Evolutionary conservation across 2,888 invertebrate genomes (phyloP), one percentile per base, ranked within the genome.

Genomic region (Tiliacea aurago): DNA sequence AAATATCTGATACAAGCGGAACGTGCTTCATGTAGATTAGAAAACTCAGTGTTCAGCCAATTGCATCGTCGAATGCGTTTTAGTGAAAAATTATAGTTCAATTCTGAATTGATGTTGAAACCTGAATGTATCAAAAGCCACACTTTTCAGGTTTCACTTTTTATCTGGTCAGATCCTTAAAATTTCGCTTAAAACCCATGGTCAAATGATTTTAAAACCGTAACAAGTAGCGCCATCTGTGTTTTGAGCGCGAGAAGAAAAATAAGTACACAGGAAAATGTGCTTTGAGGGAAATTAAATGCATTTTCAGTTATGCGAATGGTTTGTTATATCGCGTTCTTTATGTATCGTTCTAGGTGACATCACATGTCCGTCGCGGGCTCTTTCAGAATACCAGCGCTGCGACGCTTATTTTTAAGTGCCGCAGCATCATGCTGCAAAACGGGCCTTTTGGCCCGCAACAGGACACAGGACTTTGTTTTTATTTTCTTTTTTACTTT

Each of bases 161-260:
- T 13, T 9, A 15, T 23, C 10, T 61, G 59, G 5, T 18, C 10
- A 41, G 23, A 61, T 61, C 7, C 13, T 13, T 37, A 58, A 37
- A 0, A 41, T 15, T 61, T 61, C 59, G 5, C 23, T 18, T 43
- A 61, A 23, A 18, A 61, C 15, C 20, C 18, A 28, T 43, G 10
- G 28, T 28, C 7, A 28, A 28, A 45, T 62, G 4, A 33, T 55
- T 64, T 33, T 1, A 18, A 1, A 67, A 23, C n/a, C 28, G 10
- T 11, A 33, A 70, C 23, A 49, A 49, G 33, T 61, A 28, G 61
- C 64, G 80, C 51, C 73, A 77, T 77, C 80, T 77, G 37, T 77
- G 28, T 55, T 15, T 4, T 37, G 15, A 63, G 33, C n/a, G 10
- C n/a, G 4, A 4, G 15, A 63, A 47, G 2, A 63, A 33, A 33